Evolutionary conservation across 2,113 vertebrate species (phyloP).

Genomic region (Trogon melanurus): DNA sequence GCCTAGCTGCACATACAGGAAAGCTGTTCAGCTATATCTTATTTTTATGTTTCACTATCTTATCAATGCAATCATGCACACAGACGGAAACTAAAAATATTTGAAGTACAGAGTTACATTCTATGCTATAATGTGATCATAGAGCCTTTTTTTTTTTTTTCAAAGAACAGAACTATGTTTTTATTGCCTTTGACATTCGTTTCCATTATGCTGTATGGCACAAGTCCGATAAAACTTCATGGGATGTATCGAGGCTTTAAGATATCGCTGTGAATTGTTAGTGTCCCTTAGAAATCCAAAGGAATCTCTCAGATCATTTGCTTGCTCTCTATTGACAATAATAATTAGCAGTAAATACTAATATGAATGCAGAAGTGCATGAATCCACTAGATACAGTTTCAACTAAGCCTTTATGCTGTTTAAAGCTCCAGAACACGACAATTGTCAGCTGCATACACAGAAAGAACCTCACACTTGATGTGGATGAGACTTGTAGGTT

Average conservation of each 20-base stretch:
- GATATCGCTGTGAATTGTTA: neutral
- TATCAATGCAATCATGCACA: neutral
- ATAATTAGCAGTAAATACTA: constrained; percentile 20
- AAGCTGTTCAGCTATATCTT: neutral
- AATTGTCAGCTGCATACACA: neutral
- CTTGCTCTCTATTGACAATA: neutral
- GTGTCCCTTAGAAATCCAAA: neutral
- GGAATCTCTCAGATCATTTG: neutral
- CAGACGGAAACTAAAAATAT: neutral
- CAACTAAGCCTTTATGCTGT: neutral
- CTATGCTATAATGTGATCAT: neutral
- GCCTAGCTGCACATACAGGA: neutral
- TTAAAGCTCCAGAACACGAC: neutral
- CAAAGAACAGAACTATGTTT: neutral
- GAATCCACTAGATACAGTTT: neutral
- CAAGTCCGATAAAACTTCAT: neutral
- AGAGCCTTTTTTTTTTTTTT: neutral
- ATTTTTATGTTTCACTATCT: constrained; percentile 1
- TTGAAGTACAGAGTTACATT: neutral
- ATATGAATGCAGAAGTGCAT: neutral
- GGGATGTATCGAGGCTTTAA: neutral
- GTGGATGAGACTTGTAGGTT: neutral
- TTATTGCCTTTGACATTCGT: neutral
- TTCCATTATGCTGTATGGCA: neutral
- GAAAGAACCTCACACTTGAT: neutral